A percentile compares a stretch with the other conserved stretches of the same genome.
phyloP scores from a whole-genome alignment of 2,113 vertebrate species.

The Trachemys scripta region DNA sequence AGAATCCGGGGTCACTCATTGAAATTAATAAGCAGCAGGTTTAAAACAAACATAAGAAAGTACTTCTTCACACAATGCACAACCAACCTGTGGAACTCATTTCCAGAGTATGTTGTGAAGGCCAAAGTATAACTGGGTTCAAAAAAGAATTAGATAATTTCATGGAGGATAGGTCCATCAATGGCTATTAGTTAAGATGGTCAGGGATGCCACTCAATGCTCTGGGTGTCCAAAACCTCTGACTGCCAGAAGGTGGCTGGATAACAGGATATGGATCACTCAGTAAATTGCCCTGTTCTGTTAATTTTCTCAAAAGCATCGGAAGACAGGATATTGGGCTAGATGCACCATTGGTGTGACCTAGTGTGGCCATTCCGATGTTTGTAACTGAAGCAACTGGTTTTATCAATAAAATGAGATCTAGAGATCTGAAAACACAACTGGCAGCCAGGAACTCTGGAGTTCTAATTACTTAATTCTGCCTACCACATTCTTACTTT shows the following conservation, averaged over 20 bases:
- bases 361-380: not conserved
- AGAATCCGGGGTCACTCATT: not conserved
- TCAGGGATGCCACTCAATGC: not conserved
- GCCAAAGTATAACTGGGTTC: not conserved
- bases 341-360: not conserved
- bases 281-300: not conserved
- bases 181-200: not conserved
- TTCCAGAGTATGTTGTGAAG: not conserved
- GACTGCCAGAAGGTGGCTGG: not conserved
- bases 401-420: no score
- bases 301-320: not conserved
- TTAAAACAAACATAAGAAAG: not conserved
- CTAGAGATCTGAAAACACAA: not conserved
- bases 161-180: not conserved
- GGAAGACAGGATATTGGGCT: not conserved
- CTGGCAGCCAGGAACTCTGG: not conserved
- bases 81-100: not conserved
- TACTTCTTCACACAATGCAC: not conserved
- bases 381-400: no score
- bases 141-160: not conserved
- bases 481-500: slow-evolving; percentile 8
- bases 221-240: not conserved
- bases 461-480: not conserved
- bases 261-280: not conserved
- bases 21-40: not conserved